Percentiles rank a stretch among this genome's conserved stretches.
These are phyloP conservation scores for Podiceps cristatus DNA, from an alignment of 2,113 vertebrate genomes.

Conservation along the genomic window DNA sequence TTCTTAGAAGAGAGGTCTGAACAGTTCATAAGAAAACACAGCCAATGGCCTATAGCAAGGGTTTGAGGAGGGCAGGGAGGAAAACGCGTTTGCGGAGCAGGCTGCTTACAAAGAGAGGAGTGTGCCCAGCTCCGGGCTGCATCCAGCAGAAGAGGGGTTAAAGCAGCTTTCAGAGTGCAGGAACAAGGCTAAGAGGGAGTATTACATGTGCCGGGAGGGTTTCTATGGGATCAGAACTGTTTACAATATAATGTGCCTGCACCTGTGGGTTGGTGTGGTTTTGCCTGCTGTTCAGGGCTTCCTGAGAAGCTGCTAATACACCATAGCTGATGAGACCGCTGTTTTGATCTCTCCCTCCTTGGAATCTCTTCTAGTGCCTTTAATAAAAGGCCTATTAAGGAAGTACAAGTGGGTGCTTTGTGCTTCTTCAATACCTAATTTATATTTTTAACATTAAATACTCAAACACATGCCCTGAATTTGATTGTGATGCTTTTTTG, in stretches of 20 bases:
- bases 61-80: not conserved
- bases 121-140: fast-evolving
- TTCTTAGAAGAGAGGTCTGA: not conserved
- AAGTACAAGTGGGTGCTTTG: slow-evolving; percentile 27
- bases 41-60: not conserved
- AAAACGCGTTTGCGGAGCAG: not conserved
- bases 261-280: slow-evolving; percentile 15
- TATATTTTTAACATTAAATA: slow-evolving; percentile 47
- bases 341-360: slow-evolving; percentile 23
- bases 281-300: not conserved
- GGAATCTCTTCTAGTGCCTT: slow-evolving; percentile 20
- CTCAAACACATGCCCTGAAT: not conserved
- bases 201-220: not conserved
- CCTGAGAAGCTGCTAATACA: not conserved
- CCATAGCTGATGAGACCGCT: not conserved
- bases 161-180: not conserved
- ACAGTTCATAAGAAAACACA: not conserved
- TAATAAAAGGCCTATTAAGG: slow-evolving; percentile 32
- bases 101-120: not conserved
- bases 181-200: not conserved
- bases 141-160: not conserved
- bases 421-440: slow-evolving; percentile 16
- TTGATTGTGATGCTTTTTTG: not conserved
- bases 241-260: not conserved
- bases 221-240: not conserved